Percentiles rank a stretch among this genome's conserved stretches.
These are phyloP conservation scores for Lamprotornis superbus DNA, from an alignment of 2,113 vertebrate genomes.

Conservation along the genomic window DNA sequence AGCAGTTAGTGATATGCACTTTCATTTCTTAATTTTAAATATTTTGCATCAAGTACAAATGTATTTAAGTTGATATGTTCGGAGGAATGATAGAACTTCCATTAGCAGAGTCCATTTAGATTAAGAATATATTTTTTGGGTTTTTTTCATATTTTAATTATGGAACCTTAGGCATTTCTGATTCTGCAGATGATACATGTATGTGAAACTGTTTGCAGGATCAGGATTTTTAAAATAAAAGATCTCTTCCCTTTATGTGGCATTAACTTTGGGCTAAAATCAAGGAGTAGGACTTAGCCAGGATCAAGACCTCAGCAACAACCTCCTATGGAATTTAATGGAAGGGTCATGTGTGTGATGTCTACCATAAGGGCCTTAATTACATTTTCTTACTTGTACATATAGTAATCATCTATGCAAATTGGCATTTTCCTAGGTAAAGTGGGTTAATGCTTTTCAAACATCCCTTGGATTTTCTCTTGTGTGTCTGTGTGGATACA, in stretches of 20 bases:
- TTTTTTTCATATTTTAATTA: background rate
- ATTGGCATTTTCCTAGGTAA: background rate
- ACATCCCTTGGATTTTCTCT: background rate
- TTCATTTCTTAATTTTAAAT: background rate
- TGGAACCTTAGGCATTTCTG: background rate
- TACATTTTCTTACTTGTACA: slow-evolving; percentile 1
- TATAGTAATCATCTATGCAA: slow-evolving; percentile 42
- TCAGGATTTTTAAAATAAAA: background rate
- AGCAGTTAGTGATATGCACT: background rate
- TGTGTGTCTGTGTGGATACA: background rate
- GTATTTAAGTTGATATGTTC: background rate
- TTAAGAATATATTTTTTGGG: background rate
- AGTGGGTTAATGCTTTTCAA: slow-evolving; percentile 28
- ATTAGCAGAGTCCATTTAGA: background rate
- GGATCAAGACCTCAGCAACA: background rate
- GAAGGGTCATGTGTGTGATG: background rate
- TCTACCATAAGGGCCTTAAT: slow-evolving; percentile 16
- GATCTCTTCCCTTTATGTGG: background rate
- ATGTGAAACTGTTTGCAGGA: background rate
- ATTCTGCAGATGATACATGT: background rate
- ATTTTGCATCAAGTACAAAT: background rate
- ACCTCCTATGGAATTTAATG: background rate
- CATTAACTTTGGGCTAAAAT: background rate
- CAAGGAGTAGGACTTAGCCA: background rate
- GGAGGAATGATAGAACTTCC: background rate